Evolutionary conservation across 1,140 invertebrate species (phyloP).

Genomic region (Diorhabda sublineata): DNA sequence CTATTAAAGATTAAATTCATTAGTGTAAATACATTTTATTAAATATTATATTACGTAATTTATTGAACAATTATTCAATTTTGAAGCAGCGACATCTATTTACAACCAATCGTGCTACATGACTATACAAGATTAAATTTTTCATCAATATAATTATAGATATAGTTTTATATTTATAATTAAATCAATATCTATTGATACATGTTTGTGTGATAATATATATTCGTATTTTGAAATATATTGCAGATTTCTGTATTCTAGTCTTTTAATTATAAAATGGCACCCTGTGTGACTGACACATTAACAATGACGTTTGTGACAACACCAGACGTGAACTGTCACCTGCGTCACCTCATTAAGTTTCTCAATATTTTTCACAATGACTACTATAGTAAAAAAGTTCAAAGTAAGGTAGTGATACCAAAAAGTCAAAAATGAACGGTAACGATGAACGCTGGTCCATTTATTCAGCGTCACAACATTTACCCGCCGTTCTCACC

Average conservation of each 20-base stretch:
- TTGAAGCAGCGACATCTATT: too few relatives aligned
- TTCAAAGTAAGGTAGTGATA: constrained; percentile 27
- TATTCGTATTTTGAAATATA: too few relatives aligned
- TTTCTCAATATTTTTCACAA: constrained; percentile 5
- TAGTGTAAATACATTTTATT: too few relatives aligned
- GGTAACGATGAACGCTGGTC: constrained; percentile 62
- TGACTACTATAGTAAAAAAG: constrained; percentile 18
- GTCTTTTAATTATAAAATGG: background rate
- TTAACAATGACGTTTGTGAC: background rate
- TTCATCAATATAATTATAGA: too few relatives aligned
- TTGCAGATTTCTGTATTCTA: background rate
- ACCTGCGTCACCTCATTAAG: background rate
- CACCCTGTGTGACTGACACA: background rate
- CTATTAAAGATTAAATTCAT: too few relatives aligned
- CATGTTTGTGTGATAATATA: too few relatives aligned
- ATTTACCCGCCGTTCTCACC: constrained; percentile 93
- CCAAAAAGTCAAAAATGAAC: constrained; percentile 26
- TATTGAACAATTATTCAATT: too few relatives aligned
- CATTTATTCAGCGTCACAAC: constrained; percentile 81
- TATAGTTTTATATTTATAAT: too few relatives aligned
- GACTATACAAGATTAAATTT: too few relatives aligned
- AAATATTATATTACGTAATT: too few relatives aligned
- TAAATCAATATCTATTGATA: too few relatives aligned
- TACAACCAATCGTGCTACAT: too few relatives aligned
- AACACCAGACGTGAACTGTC: background rate